Evolutionary conservation across 2,113 vertebrate species (phyloP).

Genomic region (Phyllopteryx taeniolatus): DNA sequence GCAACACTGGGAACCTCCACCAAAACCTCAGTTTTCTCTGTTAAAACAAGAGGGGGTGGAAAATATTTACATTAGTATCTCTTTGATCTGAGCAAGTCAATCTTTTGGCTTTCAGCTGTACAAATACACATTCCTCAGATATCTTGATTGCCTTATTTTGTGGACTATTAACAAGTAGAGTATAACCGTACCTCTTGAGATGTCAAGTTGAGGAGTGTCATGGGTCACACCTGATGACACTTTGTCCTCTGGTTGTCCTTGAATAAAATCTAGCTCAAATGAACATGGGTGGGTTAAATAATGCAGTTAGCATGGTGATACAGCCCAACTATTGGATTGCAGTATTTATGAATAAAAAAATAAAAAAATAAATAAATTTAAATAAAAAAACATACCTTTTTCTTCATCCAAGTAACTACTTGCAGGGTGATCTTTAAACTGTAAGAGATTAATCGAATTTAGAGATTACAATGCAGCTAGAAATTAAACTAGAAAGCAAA

Average conservation of each 20-base stretch:
- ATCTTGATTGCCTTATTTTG: not conserved
- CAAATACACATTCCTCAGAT: not conserved
- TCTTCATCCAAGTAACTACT: not conserved
- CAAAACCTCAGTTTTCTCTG: not conserved
- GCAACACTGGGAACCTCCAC: not conserved
- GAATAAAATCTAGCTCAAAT: constrained; percentile 27
- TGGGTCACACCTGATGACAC: not conserved
- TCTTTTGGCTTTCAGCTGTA: not conserved
- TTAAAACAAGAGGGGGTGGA: not conserved
- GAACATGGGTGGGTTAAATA: not conserved
- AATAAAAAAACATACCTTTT: constrained; percentile 28
- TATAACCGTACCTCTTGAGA: constrained; percentile 4
- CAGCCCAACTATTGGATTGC: not conserved
- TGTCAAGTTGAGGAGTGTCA: not conserved
- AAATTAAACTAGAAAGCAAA: not conserved
- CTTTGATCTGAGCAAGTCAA: too few species aligned
- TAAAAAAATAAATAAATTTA: not conserved
- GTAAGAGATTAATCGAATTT: constrained; percentile 2
- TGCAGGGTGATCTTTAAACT: constrained; percentile 10
- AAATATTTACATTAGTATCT: not conserved
- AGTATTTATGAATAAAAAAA: not conserved
- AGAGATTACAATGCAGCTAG: not conserved
- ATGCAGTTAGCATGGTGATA: not conserved
- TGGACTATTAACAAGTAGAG: not conserved
- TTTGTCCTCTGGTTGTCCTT: constrained; percentile 5